Evolutionary conservation across 2,797 vertebrate species (phyloP).

Genomic region (Natrix natrix): DNA sequence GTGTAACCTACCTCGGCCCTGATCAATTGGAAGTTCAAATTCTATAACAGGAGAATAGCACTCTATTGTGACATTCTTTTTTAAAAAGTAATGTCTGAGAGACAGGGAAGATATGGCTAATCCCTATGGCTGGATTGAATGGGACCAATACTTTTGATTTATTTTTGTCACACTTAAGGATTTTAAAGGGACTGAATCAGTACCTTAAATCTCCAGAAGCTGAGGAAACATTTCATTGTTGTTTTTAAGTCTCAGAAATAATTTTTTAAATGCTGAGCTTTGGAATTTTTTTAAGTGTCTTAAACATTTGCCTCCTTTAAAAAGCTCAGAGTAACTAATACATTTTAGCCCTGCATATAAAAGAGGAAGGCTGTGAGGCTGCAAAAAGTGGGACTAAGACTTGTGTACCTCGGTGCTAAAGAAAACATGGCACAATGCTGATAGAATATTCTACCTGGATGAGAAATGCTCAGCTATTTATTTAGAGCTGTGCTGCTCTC

Average conservation of each 20-base stretch:
- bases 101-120: background rate
- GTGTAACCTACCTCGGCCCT: no score
- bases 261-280: background rate
- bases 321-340: background rate
- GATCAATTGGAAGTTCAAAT: background rate
- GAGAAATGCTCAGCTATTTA: background rate
- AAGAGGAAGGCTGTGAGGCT: background rate
- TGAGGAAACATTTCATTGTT: background rate
- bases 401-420: background rate
- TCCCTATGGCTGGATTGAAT: background rate
- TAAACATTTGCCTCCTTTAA: background rate
- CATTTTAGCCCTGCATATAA: background rate
- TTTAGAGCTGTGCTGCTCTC: no score
- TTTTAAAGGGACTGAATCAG: background rate
- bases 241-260: background rate
- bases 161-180: background rate
- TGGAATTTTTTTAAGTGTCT: background rate
- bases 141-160: background rate
- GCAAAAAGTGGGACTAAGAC: background rate
- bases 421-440: background rate
- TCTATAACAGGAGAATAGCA: background rate
- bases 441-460: background rate
- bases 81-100: background rate
- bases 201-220: background rate
- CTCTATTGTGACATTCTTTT: background rate